phyloP scores from a whole-genome alignment of 2,888 invertebrate species.

The Ennomos erosarius region DNA sequence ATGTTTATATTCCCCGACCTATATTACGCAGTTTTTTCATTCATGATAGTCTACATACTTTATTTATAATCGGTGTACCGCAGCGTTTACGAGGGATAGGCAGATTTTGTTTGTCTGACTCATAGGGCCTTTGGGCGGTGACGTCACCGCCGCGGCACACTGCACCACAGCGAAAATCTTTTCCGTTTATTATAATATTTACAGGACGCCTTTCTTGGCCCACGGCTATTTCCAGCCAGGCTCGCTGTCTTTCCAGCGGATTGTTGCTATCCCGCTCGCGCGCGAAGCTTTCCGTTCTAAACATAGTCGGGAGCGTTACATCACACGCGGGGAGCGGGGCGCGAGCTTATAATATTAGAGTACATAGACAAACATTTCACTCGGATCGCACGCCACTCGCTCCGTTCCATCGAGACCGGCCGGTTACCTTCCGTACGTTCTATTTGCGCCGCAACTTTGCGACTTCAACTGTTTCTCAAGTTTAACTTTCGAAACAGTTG shows the following conservation, averaged over 20 bases:
- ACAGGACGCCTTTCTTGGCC: conserved; percentile 87
- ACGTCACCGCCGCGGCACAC: conserved; percentile 81
- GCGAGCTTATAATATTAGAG: conserved; percentile 83
- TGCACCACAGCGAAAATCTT: conserved; percentile 79
- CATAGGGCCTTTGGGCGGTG: conserved; percentile 59
- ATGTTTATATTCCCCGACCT: conserved; percentile 51
- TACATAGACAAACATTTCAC: conserved; percentile 82
- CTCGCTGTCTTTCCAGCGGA: conserved; percentile 69
- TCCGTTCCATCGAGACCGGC: conserved; percentile 68
- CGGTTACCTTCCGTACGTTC: conserved; percentile 73
- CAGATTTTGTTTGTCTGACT: conserved; percentile 39
- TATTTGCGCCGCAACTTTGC: conserved; percentile 46
- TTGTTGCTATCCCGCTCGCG: conserved; percentile 61
- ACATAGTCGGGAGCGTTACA: conserved; percentile 80
- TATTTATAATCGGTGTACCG: conserved; percentile 28
- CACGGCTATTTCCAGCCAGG: conserved; percentile 84
- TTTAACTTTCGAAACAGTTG: conserved; percentile 38
- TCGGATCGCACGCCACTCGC: conserved; percentile 78
- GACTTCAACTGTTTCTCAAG: conserved; percentile 9
- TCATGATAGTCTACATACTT: conserved; percentile 48
- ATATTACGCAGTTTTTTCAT: conserved; percentile 57
- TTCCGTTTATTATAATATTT: conserved; percentile 85
- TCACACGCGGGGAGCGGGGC: conserved; percentile 82
- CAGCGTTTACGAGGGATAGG: conserved; percentile 23
- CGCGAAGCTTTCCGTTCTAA: conserved; percentile 62